Evolutionary conservation across 2,113 vertebrate genomes (phyloP).

Genomic region (Oreotrochilus melanogaster): DNA sequence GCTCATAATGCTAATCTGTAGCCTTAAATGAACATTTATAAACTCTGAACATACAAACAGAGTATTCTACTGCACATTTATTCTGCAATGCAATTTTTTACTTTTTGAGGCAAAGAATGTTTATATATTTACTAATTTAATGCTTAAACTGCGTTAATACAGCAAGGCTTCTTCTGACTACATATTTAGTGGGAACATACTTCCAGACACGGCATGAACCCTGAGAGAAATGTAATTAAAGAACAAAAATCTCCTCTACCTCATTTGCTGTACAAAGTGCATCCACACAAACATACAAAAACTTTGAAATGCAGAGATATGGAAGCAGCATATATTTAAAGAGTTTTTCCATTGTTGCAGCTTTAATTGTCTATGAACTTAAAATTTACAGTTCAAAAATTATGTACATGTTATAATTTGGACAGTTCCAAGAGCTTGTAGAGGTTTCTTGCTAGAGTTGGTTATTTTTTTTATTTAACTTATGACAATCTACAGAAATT

Average conservation of each 20-base stretch:
- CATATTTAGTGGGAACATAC: conserved; percentile 4
- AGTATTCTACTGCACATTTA: neutral
- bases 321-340: neutral
- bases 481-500: conserved; percentile 33
- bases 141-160: conserved; percentile 30
- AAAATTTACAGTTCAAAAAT: neutral
- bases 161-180: neutral
- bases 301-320: neutral
- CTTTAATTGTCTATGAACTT: neutral
- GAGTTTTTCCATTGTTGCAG: neutral
- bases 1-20: neutral
- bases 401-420: neutral
- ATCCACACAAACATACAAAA: neutral
- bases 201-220: neutral
- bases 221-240: conserved; percentile 12
- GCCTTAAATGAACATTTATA: neutral
- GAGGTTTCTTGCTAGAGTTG: neutral
- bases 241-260: neutral
- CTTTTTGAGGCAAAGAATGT: neutral
- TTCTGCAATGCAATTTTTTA: neutral
- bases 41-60: neutral
- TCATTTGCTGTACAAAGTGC: neutral
- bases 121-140: neutral
- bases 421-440: conserved; percentile 14
- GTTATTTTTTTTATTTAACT: conserved; percentile 32